Evolutionary conservation across 1,140 invertebrate genomes (phyloP).

Genomic region (Armadillidium nasatum): DNA sequence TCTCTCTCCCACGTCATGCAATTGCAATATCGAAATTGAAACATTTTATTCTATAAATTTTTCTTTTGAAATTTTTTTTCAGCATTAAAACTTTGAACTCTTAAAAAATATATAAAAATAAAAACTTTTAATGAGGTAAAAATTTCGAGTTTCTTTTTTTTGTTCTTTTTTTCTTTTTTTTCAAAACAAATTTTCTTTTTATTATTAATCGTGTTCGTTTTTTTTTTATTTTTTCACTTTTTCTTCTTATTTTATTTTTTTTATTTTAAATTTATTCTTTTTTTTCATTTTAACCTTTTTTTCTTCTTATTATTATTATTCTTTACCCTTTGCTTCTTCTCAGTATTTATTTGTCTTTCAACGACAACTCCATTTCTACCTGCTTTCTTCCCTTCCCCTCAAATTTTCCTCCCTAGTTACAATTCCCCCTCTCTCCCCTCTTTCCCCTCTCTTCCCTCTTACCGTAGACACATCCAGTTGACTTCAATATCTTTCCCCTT

Average conservation of each 20-base stretch:
- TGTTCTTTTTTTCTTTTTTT: no score
- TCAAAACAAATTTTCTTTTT: no score
- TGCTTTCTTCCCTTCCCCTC: not conserved
- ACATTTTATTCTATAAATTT: no score
- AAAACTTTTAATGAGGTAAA: constrained; percentile 1
- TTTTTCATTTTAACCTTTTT: no score
- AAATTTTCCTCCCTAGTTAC: not conserved
- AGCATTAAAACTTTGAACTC: not conserved
- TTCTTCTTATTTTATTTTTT: no score
- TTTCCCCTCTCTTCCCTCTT: no score
- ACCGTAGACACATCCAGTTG: constrained; percentile 73
- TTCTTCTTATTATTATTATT: no score
- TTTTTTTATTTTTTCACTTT: no score
- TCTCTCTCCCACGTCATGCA: no score
- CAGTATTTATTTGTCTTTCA: constrained; percentile 1
- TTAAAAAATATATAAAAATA: not conserved
- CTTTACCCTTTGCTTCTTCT: not conserved
- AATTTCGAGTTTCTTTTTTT: not conserved
- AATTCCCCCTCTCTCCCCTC: not conserved
- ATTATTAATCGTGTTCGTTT: no score
- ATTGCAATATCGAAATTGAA: no score
- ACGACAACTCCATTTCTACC: not conserved
- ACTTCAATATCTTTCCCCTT: constrained; percentile 67
- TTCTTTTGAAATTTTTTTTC: not conserved
- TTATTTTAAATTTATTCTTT: no score